Evolutionary conservation across 2,797 vertebrate genomes (phyloP), one percentile per base, ranked within the genome.

Genomic region (Sebastes oblongus): DNA sequence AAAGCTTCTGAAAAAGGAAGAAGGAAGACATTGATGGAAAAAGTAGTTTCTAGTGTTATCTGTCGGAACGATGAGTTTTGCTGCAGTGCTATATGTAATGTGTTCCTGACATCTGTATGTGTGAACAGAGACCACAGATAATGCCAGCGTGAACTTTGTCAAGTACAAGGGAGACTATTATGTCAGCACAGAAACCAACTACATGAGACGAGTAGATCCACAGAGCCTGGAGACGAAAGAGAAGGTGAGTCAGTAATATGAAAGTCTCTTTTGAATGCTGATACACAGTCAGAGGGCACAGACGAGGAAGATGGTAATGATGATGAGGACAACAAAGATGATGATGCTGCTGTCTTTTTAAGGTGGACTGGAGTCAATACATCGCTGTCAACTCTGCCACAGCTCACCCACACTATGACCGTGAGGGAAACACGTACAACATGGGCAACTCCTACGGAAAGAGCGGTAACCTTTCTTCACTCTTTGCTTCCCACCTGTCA

Each of bases 131-230:
- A 77, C 95, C n/a, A 98, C 96, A 2, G 97, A 98, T 92, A 99
- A 98, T 16, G 96, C 96, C 90, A 96, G 20, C 3, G 97, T 98
- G 90, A 97, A 96, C 94, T 98, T 96, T 20, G 97, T 97, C 55
- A 93, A 93, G 85, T 99, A 98, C 89, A 97, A 97, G 72, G 97
- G 97, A 34, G 98, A 99, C 92, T 98, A 97, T 72, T 98, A 97
- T 5, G 91, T 97, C 85, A 98, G 96, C 94, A 97, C 91, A 0
- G 98, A 99, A 93, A 97, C 95, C 74, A 95, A 94, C 88, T 97
- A 94, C 89, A 97, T 99, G 96, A 96, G 96, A 86, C 96, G 93
- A 87, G 92, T 99, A 59, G 95, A 98, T 84, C 96, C 96, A 0
- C 93, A 96, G 86, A 97, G 94, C 0, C 94, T 99, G 87, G 96